Percentiles rank a stretch among this genome's conserved stretches.
Conservation (phyloP, 2,888 invertebrate genomes). For the Drosophila koepferae region DNA sequence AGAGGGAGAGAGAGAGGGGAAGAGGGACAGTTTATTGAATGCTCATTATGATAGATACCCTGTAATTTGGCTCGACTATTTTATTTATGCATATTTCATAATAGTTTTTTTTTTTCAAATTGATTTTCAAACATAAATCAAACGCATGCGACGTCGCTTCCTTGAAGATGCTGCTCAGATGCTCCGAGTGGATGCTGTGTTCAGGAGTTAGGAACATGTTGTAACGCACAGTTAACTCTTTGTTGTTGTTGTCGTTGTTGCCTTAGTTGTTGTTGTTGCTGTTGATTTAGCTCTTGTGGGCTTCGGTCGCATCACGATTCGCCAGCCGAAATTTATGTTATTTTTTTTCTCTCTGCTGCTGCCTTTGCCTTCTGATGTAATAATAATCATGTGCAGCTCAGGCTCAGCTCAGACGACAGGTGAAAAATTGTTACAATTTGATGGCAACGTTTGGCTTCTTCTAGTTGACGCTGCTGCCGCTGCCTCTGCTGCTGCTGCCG, state of each 20-base stretch:
- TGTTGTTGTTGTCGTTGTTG: neutral
- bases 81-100: conserved; percentile 20
- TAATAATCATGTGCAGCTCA: conserved; percentile 72
- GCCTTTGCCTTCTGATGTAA: conserved; percentile 64
- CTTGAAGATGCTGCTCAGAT: conserved; percentile 45
- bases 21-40: neutral
- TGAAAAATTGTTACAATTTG: conserved; percentile 79
- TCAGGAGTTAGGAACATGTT: conserved; percentile 42
- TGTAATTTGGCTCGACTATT: neutral
- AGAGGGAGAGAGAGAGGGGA: neutral
- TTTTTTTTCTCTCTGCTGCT: conserved; percentile 10
- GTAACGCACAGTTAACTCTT: conserved; percentile 53
- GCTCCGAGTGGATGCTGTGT: conserved; percentile 25
- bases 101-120: conserved; percentile 38
- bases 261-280: conserved; percentile 8
- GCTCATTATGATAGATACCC: conserved; percentile 3
- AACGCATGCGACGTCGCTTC: conserved; percentile 64
- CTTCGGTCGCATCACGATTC: conserved; percentile 67
- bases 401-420: conserved; percentile 56
- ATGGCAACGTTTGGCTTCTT: conserved; percentile 50
- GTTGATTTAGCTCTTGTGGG: conserved; percentile 28
- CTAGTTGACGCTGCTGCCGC: neutral
- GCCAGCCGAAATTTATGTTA: conserved; percentile 70
- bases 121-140: conserved; percentile 66
- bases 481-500: neutral